Percentiles rank a stretch among this genome's conserved stretches.
Evolutionary conservation across 2,797 vertebrate genomes (phyloP).

Genomic region (Myiothlypis coronata): DNA sequence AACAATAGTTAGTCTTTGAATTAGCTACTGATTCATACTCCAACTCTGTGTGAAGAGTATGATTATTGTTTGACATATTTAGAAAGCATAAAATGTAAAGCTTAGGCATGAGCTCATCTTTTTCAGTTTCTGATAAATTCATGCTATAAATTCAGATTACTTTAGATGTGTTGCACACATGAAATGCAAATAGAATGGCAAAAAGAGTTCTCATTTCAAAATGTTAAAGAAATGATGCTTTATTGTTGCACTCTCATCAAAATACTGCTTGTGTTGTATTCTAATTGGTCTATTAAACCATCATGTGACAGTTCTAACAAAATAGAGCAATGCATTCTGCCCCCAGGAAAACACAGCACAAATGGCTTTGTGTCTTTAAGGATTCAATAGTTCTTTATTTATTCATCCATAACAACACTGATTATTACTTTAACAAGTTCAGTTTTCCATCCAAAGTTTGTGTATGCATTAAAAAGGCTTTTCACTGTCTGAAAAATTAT

Average conservation of each 20-base stretch:
- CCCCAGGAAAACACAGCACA: background rate
- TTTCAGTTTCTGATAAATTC: background rate
- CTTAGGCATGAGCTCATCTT: background rate
- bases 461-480: background rate
- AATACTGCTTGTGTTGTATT: background rate
- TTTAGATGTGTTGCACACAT: background rate
- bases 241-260: background rate
- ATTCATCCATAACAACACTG: background rate
- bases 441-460: background rate
- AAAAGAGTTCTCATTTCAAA: background rate
- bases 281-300: background rate
- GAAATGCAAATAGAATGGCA: background rate
- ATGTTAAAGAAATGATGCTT: background rate
- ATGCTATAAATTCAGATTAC: background rate
- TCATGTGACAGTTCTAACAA: background rate
- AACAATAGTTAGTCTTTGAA: background rate
- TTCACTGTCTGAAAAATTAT: background rate
- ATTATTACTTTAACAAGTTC: background rate
- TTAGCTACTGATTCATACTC: background rate
- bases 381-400: background rate
- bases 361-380: background rate
- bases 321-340: background rate
- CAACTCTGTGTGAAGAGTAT: background rate
- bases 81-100: background rate
- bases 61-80: background rate